A percentile compares a stretch with the other conserved stretches of the same genome.
Evolutionary conservation across 2,113 vertebrate genomes (phyloP).

Genomic region (Pygoscelis antarcticus): DNA sequence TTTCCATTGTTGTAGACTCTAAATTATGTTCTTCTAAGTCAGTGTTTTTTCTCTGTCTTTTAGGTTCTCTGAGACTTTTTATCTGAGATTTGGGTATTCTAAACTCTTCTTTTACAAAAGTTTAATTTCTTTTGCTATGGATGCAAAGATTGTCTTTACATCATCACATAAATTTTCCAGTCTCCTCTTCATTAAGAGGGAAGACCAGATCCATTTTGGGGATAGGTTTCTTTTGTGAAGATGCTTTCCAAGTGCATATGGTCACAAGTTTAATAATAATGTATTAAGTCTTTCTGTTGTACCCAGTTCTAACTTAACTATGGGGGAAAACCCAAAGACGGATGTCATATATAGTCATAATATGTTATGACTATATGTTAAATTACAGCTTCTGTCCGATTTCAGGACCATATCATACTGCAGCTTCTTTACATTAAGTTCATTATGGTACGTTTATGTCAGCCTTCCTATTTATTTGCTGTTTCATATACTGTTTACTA

Average conservation of each 20-base stretch:
- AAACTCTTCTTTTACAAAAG: background rate
- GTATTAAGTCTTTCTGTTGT: background rate
- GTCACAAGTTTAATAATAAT: background rate
- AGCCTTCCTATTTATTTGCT: background rate
- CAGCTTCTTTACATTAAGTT: background rate
- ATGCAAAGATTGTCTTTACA: background rate
- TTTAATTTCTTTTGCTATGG: background rate
- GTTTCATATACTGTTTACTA: background rate
- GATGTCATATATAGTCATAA: background rate
- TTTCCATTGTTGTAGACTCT: background rate
- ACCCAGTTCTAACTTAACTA: background rate
- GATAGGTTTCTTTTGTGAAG: background rate
- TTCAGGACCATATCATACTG: background rate
- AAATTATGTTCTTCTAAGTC: background rate
- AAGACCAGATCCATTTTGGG: background rate
- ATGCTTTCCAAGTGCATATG: background rate
- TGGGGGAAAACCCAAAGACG: background rate
- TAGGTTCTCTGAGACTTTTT: background rate
- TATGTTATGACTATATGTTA: background rate
- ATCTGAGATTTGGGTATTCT: background rate
- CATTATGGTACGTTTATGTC: background rate
- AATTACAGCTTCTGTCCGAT: background rate
- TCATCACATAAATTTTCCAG: background rate
- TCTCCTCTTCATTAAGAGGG: background rate
- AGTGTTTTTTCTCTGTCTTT: background rate